These are phyloP conservation scores for Agrochola lychnidis DNA, from an alignment of 2,888 invertebrate genomes.

Conservation along the genomic window DNA sequence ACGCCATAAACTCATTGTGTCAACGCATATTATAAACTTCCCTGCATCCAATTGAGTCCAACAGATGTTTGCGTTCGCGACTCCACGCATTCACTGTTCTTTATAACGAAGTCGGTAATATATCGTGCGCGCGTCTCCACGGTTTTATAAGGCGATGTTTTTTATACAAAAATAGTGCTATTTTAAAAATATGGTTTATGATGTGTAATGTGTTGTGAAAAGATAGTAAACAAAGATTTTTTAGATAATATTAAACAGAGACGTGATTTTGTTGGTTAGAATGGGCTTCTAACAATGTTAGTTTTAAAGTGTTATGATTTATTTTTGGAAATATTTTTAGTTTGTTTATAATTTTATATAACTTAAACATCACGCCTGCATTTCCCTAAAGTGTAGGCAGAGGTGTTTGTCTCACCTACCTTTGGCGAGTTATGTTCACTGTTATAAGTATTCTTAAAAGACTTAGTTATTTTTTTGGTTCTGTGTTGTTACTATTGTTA, in stretches of 20 bases:
- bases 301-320: slow-evolving; percentile 22
- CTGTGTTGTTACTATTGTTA: not conserved
- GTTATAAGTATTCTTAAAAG: too few species aligned
- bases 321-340: slow-evolving; percentile 9
- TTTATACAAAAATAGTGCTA: not conserved
- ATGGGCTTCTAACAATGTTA: not conserved
- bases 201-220: slow-evolving; percentile 23
- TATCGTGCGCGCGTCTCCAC: slow-evolving; percentile 25
- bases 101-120: slow-evolving; percentile 34
- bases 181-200: slow-evolving; percentile 5
- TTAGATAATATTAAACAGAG: slow-evolving; percentile 16
- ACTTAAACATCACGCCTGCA: not conserved
- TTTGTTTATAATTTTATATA: slow-evolving; percentile 25
- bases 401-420: too few species aligned
- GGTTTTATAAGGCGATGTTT: slow-evolving; percentile 11
- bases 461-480: too few species aligned
- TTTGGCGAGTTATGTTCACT: too few species aligned
- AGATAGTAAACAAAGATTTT: not conserved
- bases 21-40: slow-evolving; percentile 78
- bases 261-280: not conserved
- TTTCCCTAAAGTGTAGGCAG: too few species aligned
- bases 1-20: slow-evolving; percentile 60
- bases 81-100: slow-evolving; percentile 54
- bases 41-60: slow-evolving; percentile 77
- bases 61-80: slow-evolving; percentile 77